Evolutionary conservation across 2,797 vertebrate genomes (phyloP), one percentile per base, ranked within the genome.

Genomic region (Sparus aurata): DNA sequence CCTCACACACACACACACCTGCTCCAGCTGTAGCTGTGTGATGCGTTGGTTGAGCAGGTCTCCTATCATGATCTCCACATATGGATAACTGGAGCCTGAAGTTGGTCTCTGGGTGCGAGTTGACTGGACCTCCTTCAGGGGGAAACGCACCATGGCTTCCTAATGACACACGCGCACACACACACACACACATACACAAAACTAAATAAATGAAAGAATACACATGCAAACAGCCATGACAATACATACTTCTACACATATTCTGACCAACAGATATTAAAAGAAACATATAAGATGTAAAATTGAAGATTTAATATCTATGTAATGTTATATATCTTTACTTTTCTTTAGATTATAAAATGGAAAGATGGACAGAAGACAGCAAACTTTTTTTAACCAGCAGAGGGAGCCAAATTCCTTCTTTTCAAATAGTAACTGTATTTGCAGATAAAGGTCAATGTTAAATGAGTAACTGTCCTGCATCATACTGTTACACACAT

Each of bases 21-120:
- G 98, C 84, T 99, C 97, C 63, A 99, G 94, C 86, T 99, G 98
- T 59, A 99, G 95, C 87, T 99, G 98, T 54, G 96, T 97, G 90
- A 98, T 94, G 49, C 94, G 93, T 84, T 96, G 98, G 47, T 96
- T 94, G 27, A 96, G 94, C 89, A 97, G 85, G 70, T 98, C 97
- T 34, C 98, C 98, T 80, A 98, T 85, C 1, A 93, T 93, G 67
- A 99, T 96, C 90, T 99, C 98, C 80, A 99, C 98, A 0, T 99
- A 99, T 1, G 98, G 98, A 65, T 93, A 98, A 91, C 98, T 98
- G 86, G 97, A 97, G 61, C 96, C 97, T 1, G 97, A 94, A 0
- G 96, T 96, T 0, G 97, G 97, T 62, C 97, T 95, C 92, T 97
- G 98, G 3, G 98, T 99, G 50, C 97, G 94, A 0, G 97, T 97